Percentiles rank a stretch among this genome's conserved stretches.
These are phyloP conservation scores for Chaetoderma sp. DNA, from an alignment of 2,888 invertebrate genomes.

Conservation along the genomic window DNA sequence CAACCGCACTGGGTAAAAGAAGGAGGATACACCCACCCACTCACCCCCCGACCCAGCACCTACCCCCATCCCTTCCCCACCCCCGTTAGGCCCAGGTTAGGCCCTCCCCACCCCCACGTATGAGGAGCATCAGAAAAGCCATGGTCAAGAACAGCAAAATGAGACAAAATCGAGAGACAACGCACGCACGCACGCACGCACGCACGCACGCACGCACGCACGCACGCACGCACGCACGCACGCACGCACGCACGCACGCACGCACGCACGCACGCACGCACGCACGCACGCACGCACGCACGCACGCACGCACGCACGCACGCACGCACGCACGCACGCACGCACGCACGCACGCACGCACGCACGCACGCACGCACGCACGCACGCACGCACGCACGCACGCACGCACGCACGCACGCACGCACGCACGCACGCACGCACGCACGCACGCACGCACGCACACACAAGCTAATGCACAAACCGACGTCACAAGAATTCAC, in stretches of 20 bases:
- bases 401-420: background rate
- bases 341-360: background rate
- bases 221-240: background rate
- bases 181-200: background rate
- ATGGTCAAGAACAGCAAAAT: background rate
- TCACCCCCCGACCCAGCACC: too few species aligned
- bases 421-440: background rate
- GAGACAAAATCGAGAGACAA: too few species aligned
- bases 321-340: background rate
- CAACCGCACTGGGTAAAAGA: too few species aligned
- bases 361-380: background rate
- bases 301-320: background rate
- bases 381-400: background rate
- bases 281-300: background rate
- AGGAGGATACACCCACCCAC: too few species aligned
- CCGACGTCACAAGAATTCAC: too few species aligned
- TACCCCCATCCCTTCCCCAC: too few species aligned
- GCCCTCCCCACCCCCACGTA: too few species aligned
- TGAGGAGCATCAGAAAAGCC: too few species aligned
- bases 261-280: background rate
- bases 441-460: background rate
- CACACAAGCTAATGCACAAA: too few species aligned
- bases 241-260: background rate
- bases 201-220: background rate
- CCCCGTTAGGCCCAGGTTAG: too few species aligned